A percentile compares a stretch with the other conserved stretches of the same genome.
phyloP scores from a whole-genome alignment of 2,888 invertebrate genomes.

The Panopea generosa region DNA sequence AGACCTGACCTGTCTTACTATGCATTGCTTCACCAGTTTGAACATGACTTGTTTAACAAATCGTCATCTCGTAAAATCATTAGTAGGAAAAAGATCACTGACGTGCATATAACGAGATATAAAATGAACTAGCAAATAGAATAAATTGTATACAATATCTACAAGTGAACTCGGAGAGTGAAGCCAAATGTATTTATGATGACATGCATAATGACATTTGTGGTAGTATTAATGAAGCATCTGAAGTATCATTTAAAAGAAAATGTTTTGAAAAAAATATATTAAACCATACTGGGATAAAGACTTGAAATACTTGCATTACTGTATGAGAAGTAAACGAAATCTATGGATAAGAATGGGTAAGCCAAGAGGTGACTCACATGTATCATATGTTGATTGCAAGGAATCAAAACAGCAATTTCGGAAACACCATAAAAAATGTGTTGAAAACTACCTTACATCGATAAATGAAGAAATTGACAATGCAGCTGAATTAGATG shows the following conservation, averaged over 20 bases:
- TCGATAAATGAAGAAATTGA: slow-evolving; percentile 10
- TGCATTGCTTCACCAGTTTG: no score
- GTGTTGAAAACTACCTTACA: background rate
- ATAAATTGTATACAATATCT: no score
- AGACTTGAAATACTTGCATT: slow-evolving; percentile 1
- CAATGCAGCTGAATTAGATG: slow-evolving; percentile 2
- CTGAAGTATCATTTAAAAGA: background rate
- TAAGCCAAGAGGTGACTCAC: background rate
- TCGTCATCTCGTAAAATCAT: no score
- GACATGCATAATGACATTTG: background rate
- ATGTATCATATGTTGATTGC: background rate
- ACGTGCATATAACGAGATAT: no score
- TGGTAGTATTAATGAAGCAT: background rate
- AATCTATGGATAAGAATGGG: slow-evolving; percentile 4
- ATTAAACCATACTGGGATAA: background rate
- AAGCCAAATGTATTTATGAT: background rate
- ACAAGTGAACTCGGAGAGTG: no score
- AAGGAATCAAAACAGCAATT: slow-evolving; percentile 8
- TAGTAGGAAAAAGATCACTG: no score
- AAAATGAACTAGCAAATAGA: no score
- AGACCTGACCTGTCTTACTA: background rate
- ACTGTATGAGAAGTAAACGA: background rate
- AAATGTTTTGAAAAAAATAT: background rate
- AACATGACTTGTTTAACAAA: no score
- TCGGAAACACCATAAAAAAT: background rate